Evolutionary conservation across 2,888 invertebrate species (phyloP).

Genomic region (Baronia brevicornis): DNA sequence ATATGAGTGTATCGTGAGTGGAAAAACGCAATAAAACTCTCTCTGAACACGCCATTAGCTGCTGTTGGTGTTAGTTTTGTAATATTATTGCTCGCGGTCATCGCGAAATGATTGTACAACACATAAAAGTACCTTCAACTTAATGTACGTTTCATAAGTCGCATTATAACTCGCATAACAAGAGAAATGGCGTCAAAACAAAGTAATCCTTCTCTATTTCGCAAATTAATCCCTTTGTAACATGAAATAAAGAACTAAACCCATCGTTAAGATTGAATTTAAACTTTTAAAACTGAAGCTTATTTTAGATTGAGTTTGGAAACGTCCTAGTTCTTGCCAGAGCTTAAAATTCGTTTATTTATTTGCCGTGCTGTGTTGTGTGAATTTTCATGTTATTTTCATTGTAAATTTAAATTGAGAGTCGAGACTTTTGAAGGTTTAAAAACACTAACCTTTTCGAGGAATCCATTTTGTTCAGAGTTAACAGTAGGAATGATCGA

Average conservation of each 20-base stretch:
- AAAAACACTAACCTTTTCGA: too few relatives aligned
- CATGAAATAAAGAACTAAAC: constrained; percentile 12
- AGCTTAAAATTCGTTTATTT: constrained; percentile 12
- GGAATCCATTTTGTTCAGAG: too few relatives aligned
- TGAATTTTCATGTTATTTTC: too few relatives aligned
- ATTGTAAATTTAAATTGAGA: too few relatives aligned
- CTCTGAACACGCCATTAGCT: constrained; percentile 21
- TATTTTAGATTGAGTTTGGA: constrained; percentile 16
- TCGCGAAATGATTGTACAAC: neutral
- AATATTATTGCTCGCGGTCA: constrained; percentile 2
- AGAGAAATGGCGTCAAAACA: neutral
- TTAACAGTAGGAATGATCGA: too few relatives aligned
- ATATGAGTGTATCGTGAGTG: constrained; percentile 22
- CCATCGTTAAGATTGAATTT: constrained; percentile 15
- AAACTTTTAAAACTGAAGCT: constrained; percentile 16
- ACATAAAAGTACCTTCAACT: neutral
- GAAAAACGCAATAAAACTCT: constrained; percentile 25
- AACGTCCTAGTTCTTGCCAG: constrained; percentile 8
- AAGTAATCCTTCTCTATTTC: constrained; percentile 7
- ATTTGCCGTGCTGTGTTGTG: too few relatives aligned
- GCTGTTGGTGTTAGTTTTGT: constrained; percentile 13
- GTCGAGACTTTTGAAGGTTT: too few relatives aligned
- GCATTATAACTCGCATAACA: too few relatives aligned
- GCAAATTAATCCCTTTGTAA: constrained; percentile 5
- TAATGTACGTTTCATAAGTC: neutral